Conservation (phyloP, 2,113 vertebrate species). For the Tenrec ecaudatus region DNA sequence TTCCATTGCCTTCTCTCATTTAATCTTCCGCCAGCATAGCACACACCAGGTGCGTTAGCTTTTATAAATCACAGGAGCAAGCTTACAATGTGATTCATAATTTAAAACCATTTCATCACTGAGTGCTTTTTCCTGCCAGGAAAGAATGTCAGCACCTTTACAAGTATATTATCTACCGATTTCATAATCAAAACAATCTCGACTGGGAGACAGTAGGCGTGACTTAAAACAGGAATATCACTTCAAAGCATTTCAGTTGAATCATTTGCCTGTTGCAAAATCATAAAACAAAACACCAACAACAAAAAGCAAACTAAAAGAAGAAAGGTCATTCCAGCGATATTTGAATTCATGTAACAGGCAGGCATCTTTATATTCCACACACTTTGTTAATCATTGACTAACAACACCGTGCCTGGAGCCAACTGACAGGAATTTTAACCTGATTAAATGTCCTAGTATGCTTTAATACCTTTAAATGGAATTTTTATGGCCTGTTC, state of each 20-base stretch:
- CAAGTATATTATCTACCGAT: background rate
- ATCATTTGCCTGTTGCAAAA: conserved; percentile 52
- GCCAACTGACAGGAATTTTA: conserved; percentile 84
- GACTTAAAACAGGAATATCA: background rate
- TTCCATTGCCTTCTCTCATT: conserved; percentile 12
- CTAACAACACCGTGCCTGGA: conserved; percentile 81
- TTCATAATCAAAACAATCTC: conserved; percentile 52
- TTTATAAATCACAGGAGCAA: conserved; percentile 67
- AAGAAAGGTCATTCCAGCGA: conserved; percentile 74
- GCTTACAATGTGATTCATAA: conserved; percentile 24
- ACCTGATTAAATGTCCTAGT: conserved; percentile 85
- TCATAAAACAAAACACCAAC: conserved; percentile 66
- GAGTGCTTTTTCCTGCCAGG: background rate
- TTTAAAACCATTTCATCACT: conserved; percentile 57
- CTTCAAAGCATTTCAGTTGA: conserved; percentile 9
- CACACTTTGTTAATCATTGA: conserved; percentile 77
- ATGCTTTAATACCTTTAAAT: conserved; percentile 89
- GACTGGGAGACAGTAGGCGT: conserved; percentile 5
- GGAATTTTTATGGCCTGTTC: conserved; percentile 88
- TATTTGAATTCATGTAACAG: conserved; percentile 64
- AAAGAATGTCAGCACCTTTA: conserved; percentile 59
- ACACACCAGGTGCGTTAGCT: conserved; percentile 40
- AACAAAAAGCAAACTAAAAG: no score
- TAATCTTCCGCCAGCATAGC: conserved; percentile 31
- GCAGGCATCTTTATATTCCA: conserved; percentile 74